Base-by-base conservation (phyloP, 2,797 vertebrate species). In the Podarcis siculus region DNA sequence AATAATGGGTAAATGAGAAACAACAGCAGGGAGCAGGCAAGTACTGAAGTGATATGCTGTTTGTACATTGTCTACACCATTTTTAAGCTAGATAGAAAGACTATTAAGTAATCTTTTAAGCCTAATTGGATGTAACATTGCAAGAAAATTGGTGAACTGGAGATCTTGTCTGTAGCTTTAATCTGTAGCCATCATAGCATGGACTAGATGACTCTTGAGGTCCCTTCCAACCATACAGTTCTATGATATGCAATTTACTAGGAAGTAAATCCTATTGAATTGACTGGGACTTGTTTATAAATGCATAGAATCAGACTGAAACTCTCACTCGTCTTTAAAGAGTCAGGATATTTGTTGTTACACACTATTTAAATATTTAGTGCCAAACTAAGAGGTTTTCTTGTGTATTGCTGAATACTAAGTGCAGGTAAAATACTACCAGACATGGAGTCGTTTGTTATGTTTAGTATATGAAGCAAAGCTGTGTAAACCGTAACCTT, bases 401-500 rank as follows among this genome's bases (percentile, higher is more conserved):
- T 93, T 89, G 82, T 93, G 77, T 94, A 84, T 89, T 93, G 89
- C 92, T 95, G 93, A 93, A 93, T 94, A 94, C 91, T 95, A 95
- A 96, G 93, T 92, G 93, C 90, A 92, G 94, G 86, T 93, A 91
- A 95, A 95, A 94, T 86, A 90, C 45, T 94, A 88, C 45, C 85
- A 95, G 93, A 87, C 89, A 27, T 84, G 73, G 88, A 95, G 67
- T 81, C 89, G 90, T 95, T 97, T 95, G 93, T 96, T 96, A 94
- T 87, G 86, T 96, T 95, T 95, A 95, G 90, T 93, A 80, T 95
- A 92, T 87, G 92, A 96, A 95, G 93, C 95, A 90, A 93, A 93
- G 92, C 94, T 95, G 77, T 91, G 84, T 96, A 96, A 95, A 95
- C 95, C 86, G 73, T 94, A 97, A 95, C 90, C 95, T 95, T 86